These are phyloP conservation scores for Lissocephala sabroskyi DNA, from an alignment of 2,888 invertebrate genomes.

Conservation along the genomic window DNA sequence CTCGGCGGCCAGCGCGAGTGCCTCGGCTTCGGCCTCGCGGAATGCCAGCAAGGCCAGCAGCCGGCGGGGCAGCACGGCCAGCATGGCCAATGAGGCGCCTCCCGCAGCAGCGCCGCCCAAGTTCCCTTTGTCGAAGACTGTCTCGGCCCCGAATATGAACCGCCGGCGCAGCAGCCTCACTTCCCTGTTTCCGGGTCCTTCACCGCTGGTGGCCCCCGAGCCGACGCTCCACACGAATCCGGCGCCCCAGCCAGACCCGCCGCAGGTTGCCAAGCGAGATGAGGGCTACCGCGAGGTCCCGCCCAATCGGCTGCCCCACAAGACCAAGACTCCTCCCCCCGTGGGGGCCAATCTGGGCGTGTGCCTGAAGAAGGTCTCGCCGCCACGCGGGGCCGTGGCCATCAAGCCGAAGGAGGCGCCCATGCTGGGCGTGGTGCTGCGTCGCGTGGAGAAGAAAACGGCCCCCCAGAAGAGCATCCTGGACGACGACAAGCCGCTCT, in stretches of 20 bases:
- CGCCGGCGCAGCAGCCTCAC: conserved; percentile 58
- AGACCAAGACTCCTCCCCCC: conserved; percentile 69
- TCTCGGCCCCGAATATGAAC: conserved; percentile 57
- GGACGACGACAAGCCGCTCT: conserved; percentile 70
- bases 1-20: conserved; percentile 35
- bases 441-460: conserved; percentile 69
- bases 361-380: conserved; percentile 66
- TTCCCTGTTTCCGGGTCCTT: conserved; percentile 59
- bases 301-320: conserved; percentile 56
- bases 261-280: conserved; percentile 26
- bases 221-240: conserved; percentile 59
- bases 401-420: conserved; percentile 68
- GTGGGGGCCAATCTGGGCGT: conserved; percentile 69
- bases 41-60: conserved; percentile 40
- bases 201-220: conserved; percentile 56
- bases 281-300: conserved; percentile 57
- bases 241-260: conserved; percentile 29
- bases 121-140: conserved; percentile 68
- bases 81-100: conserved; percentile 28
- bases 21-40: conserved; percentile 30
- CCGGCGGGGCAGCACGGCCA: conserved; percentile 57
- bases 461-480: conserved; percentile 69
- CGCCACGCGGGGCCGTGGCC: conserved; percentile 63
- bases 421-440: conserved; percentile 70
- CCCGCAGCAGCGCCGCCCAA: conserved; percentile 35